phyloP scores from a whole-genome alignment of 2,797 vertebrate species.

The Falco biarmicus region DNA sequence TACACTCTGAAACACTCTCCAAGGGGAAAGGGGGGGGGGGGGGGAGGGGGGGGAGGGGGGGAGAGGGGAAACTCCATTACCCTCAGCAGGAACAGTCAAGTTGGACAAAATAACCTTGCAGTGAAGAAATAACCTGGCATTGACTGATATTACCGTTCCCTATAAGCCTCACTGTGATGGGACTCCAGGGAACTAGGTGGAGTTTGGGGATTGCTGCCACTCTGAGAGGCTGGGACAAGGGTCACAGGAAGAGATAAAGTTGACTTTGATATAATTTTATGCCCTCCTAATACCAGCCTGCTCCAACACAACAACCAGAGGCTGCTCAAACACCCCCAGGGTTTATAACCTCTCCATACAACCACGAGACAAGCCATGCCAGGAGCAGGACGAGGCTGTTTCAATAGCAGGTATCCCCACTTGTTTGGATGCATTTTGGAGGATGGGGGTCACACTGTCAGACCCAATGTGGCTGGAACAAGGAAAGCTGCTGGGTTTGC shows the following conservation, averaged over 20 bases:
- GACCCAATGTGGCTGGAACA: background rate
- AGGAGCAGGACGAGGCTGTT: background rate
- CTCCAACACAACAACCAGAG: background rate
- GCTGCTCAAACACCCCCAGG: background rate
- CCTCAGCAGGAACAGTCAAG: background rate
- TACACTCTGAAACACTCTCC: background rate
- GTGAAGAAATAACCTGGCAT: background rate
- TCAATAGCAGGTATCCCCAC: accelerated
- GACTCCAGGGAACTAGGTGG: background rate
- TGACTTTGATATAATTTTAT: background rate
- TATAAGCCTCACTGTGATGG: background rate
- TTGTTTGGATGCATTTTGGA: background rate
- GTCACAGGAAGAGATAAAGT: background rate
- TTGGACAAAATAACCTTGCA: background rate
- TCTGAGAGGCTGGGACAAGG: background rate
- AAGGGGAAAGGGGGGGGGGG: too few relatives aligned
- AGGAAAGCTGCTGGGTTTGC: background rate
- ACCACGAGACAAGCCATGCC: accelerated
- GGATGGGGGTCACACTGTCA: accelerated
- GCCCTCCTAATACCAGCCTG: background rate
- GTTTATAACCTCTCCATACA: background rate
- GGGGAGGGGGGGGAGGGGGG: accelerated
- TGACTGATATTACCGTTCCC: background rate
- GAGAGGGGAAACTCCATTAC: background rate
- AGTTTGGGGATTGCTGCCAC: background rate